These are phyloP conservation scores for Silurus asotus DNA, from an alignment of 2,113 vertebrate genomes.

Conservation along the genomic window DNA sequence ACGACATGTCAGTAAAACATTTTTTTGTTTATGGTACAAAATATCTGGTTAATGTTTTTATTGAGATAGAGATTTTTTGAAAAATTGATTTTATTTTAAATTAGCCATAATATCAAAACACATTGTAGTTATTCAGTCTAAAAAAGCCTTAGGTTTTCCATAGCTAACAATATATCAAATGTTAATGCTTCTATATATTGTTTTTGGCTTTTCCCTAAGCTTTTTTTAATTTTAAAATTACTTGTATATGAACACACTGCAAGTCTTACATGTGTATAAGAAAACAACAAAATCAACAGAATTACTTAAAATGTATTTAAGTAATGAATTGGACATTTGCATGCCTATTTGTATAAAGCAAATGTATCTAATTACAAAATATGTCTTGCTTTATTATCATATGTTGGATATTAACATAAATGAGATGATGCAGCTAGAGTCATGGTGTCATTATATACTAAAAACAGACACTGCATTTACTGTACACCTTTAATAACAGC, in stretches of 20 bases:
- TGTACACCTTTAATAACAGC: neutral
- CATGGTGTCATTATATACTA: neutral
- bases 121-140: neutral
- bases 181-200: neutral
- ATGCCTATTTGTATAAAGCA: neutral
- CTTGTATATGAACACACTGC: neutral
- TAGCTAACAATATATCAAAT: neutral
- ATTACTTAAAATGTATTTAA: neutral
- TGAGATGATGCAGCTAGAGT: neutral
- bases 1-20: neutral
- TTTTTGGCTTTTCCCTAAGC: neutral
- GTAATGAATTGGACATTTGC: neutral
- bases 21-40: neutral
- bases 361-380: too few relatives aligned
- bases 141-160: neutral
- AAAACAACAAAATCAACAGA: neutral
- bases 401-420: neutral
- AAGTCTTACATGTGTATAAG: neutral
- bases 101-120: neutral
- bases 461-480: neutral
- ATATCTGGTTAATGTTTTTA: neutral
- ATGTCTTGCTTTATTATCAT: neutral
- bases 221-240: neutral
- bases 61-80: neutral
- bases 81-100: neutral